Percentiles rank a stretch among this genome's conserved stretches.
Conservation (phyloP, 2,797 vertebrate genomes). For the Falco rusticolus region DNA sequence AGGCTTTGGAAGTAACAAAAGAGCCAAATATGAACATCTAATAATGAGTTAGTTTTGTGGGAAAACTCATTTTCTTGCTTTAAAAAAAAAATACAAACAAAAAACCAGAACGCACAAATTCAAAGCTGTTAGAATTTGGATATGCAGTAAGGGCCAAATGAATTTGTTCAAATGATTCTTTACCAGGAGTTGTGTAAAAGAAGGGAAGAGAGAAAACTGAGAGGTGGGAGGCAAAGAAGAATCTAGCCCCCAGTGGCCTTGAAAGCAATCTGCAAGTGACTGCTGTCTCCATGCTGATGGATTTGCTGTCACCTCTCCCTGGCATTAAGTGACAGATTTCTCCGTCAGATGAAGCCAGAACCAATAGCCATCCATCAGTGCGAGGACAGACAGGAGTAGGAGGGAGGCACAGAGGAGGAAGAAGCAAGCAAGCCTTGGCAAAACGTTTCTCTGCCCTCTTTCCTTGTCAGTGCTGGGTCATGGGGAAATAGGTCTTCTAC, state of each 20-base stretch:
- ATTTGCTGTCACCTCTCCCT: slow-evolving; percentile 73
- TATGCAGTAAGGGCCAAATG: not conserved
- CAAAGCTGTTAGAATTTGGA: not conserved
- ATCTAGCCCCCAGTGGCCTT: slow-evolving; percentile 61
- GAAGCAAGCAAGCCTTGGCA: not conserved
- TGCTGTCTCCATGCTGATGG: slow-evolving; percentile 69
- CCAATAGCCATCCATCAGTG: slow-evolving; percentile 73
- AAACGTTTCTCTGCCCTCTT: not conserved
- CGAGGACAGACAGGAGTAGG: slow-evolving; percentile 22
- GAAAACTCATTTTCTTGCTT: not conserved
- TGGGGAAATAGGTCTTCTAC: not conserved
- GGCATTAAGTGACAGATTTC: slow-evolving; percentile 71
- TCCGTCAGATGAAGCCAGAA: slow-evolving; percentile 53
- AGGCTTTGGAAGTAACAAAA: not conserved
- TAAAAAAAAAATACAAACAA: not conserved
- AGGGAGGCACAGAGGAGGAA: not conserved
- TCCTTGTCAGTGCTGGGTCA: not conserved
- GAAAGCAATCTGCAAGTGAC: slow-evolving; percentile 54
- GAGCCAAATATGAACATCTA: not conserved
- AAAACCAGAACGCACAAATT: no score
- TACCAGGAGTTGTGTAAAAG: not conserved
- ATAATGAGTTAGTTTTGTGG: not conserved
- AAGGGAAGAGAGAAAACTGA: not conserved
- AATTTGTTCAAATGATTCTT: slow-evolving; percentile 25
- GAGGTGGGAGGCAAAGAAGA: not conserved